These are phyloP conservation scores for Callipepla californica DNA, from an alignment of 2,113 vertebrate species.

Conservation along the genomic window DNA sequence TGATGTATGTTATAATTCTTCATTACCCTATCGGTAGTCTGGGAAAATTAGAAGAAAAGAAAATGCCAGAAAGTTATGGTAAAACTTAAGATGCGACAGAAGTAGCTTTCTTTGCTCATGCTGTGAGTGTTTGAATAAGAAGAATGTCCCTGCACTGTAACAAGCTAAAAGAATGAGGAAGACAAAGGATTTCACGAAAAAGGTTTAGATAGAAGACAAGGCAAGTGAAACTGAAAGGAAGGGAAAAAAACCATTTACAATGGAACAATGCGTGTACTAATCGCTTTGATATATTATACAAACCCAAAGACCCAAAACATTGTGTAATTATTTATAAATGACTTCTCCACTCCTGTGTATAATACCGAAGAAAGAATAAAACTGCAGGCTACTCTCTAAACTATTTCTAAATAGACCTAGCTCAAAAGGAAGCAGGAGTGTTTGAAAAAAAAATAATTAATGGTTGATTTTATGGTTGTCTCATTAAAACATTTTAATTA, in stretches of 20 bases:
- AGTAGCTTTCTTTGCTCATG: slow-evolving; percentile 91
- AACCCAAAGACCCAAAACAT: slow-evolving; percentile 99
- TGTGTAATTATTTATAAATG: slow-evolving; percentile 99
- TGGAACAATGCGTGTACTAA: slow-evolving; percentile 99
- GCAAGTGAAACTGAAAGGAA: slow-evolving; percentile 94
- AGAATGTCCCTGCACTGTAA: slow-evolving; percentile 95
- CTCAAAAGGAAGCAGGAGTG: slow-evolving; percentile 89
- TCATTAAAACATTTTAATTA: slow-evolving; percentile 99
- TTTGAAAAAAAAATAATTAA: slow-evolving; percentile 96
- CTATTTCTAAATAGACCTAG: slow-evolving; percentile 92
- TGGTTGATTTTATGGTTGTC: slow-evolving; percentile 97
- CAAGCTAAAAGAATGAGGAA: slow-evolving; percentile 95
- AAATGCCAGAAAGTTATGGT: slow-evolving; percentile 84
- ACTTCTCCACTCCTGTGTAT: slow-evolving; percentile 90
- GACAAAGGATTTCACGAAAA: slow-evolving; percentile 96
- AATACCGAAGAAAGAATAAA: slow-evolving; percentile 94
- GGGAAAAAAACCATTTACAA: slow-evolving; percentile 89
- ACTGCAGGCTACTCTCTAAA: slow-evolving; percentile 95
- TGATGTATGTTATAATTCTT: slow-evolving; percentile 85
- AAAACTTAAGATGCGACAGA: slow-evolving; percentile 86
- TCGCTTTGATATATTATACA: slow-evolving; percentile 99
- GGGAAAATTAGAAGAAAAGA: slow-evolving; percentile 82
- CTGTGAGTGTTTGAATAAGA: slow-evolving; percentile 98
- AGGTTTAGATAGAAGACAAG: slow-evolving; percentile 95
- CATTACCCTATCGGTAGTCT: slow-evolving; percentile 80